Evolutionary conservation across 2,113 vertebrate genomes (phyloP).

Genomic region (Theristicus caerulescens): DNA sequence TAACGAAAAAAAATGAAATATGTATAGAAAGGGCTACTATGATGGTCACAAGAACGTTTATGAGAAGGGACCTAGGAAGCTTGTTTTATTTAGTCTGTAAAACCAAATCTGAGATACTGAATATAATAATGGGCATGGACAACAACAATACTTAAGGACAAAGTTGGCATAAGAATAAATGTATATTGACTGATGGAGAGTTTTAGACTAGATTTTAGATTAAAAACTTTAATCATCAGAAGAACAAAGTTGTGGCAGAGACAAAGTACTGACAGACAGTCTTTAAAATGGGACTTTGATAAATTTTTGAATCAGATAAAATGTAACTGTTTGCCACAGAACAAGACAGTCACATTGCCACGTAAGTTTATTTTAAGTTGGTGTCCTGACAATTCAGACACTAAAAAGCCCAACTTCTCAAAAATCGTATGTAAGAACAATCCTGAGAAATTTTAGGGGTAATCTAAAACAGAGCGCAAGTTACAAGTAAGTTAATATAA

Average conservation of each 20-base stretch:
- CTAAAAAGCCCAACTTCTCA: not conserved
- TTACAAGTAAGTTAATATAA: not conserved
- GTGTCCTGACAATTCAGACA: not conserved
- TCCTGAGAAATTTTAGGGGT: not conserved
- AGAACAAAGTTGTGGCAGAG: not conserved
- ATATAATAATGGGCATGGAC: not conserved
- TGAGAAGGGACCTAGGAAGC: not conserved
- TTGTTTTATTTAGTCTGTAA: not conserved
- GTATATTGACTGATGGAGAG: not conserved
- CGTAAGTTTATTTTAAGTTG: not conserved
- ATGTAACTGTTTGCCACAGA: not conserved
- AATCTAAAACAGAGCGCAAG: not conserved
- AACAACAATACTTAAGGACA: not conserved
- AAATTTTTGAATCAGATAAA: not conserved
- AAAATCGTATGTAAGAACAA: not conserved
- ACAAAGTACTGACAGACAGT: not conserved
- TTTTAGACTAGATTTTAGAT: not conserved
- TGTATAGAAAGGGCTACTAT: not conserved
- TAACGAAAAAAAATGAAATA: not conserved
- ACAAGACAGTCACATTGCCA: not conserved
- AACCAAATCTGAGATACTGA: not conserved
- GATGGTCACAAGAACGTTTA: not conserved
- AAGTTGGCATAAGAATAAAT: not conserved
- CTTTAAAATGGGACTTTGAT: not conserved
- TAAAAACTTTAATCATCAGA: not conserved